phyloP scores from a whole-genome alignment of 2,888 invertebrate species.

The Aelia acuminata region DNA sequence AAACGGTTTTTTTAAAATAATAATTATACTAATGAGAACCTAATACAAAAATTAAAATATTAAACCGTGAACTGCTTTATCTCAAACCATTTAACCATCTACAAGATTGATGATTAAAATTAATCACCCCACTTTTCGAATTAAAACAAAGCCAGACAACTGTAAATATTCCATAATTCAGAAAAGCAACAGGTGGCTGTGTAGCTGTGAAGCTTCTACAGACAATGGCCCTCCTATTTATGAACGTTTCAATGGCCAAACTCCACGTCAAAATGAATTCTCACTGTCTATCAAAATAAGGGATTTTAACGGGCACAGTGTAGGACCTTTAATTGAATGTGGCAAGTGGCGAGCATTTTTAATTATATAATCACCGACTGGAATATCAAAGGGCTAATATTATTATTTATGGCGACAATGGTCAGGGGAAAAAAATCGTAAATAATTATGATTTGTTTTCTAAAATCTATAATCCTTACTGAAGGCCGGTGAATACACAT shows the following conservation, averaged over 20 bases:
- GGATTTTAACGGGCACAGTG: not conserved
- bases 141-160: constrained; percentile 12
- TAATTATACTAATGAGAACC: no score
- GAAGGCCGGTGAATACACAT: no score
- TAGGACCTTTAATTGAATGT: not conserved
- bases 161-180: constrained; percentile 46
- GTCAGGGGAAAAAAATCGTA: no score
- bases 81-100: not conserved
- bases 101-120: not conserved
- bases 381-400: not conserved
- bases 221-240: constrained; percentile 13
- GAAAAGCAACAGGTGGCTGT: constrained; percentile 31
- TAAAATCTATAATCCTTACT: no score
- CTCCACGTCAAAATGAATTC: not conserved
- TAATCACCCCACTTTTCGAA: not conserved
- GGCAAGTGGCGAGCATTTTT: not conserved
- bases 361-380: not conserved
- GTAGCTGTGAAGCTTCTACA: not conserved
- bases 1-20: no score
- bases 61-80: not conserved
- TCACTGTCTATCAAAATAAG: not conserved
- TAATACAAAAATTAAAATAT: not conserved
- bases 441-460: no score
- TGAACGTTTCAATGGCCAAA: constrained; percentile 30
- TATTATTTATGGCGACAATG: no score